A percentile compares a stretch with the other conserved stretches of the same genome.
Evolutionary conservation across 2,888 invertebrate species (phyloP).

Genomic region (Zeuzera pyrina): DNA sequence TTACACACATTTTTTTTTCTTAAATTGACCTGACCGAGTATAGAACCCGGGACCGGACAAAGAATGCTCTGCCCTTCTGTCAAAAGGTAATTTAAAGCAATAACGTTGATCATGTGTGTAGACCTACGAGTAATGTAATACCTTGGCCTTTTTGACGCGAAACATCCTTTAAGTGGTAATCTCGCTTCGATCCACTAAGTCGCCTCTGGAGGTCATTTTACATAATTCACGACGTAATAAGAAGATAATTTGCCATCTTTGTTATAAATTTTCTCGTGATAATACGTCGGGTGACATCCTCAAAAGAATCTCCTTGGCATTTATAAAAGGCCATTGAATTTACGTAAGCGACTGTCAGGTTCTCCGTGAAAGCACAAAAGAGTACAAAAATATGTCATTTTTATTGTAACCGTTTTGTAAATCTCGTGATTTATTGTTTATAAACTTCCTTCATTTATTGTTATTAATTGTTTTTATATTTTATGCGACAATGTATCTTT

Average conservation of each 20-base stretch:
- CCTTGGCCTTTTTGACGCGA: too few species aligned
- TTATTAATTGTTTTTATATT: too few species aligned
- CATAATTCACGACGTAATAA: slow-evolving; percentile 36
- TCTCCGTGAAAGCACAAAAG: slow-evolving; percentile 27
- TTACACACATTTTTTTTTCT: too few species aligned
- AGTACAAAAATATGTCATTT: slow-evolving; percentile 33
- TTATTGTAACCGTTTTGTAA: slow-evolving; percentile 14
- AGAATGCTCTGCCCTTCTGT: too few species aligned
- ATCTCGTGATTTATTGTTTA: slow-evolving; percentile 5
- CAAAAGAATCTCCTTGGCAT: slow-evolving; percentile 23
- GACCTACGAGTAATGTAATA: too few species aligned
- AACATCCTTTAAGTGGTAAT: too few species aligned
- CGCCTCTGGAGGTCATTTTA: slow-evolving; percentile 29
- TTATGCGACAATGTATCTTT: too few species aligned
- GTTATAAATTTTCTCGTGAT: slow-evolving; percentile 41
- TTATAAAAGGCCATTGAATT: slow-evolving; percentile 26
- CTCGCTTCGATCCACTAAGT: too few species aligned
- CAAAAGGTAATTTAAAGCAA: too few species aligned
- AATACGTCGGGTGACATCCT: slow-evolving; percentile 31
- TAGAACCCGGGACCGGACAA: too few species aligned
- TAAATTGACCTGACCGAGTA: too few species aligned
- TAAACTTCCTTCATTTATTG: slow-evolving; percentile 1
- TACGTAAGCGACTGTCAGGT: slow-evolving; percentile 51
- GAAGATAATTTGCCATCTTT: slow-evolving; percentile 32
- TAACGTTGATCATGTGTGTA: too few species aligned